phyloP scores from a whole-genome alignment of 2,113 vertebrate species.

The Jacana jacana region DNA sequence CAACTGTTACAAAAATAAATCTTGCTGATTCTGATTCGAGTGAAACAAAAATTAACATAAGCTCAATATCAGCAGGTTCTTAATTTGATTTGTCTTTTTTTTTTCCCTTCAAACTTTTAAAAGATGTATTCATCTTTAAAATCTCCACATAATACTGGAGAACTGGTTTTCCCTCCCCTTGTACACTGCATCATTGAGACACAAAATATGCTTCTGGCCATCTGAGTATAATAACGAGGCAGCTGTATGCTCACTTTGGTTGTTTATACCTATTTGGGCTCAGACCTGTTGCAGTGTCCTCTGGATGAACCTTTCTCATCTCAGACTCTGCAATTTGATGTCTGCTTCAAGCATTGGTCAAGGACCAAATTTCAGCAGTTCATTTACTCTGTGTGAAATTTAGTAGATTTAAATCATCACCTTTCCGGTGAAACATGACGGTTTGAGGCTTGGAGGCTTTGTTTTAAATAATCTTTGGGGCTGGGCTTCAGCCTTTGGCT shows the following conservation, averaged over 20 bases:
- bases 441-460: constrained; percentile 41
- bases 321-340: constrained; percentile 45
- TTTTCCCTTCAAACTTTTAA: neutral
- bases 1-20: constrained; percentile 29
- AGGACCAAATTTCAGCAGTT: constrained; percentile 52
- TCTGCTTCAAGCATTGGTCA: constrained; percentile 50
- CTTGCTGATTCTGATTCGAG: constrained; percentile 37
- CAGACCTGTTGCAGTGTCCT: constrained; percentile 45
- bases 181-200: neutral
- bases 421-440: constrained; percentile 27
- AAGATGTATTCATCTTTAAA: neutral
- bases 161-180: neutral
- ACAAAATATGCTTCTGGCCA: constrained; percentile 41
- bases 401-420: constrained; percentile 51
- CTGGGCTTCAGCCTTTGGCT: constrained; percentile 24
- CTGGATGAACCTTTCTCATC: constrained; percentile 32
- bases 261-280: constrained; percentile 56
- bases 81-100: neutral
- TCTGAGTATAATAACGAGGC: constrained; percentile 60
- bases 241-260: constrained; percentile 41
- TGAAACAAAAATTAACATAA: constrained; percentile 42
- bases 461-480: constrained; percentile 31
- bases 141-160: neutral
- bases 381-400: constrained; percentile 37
- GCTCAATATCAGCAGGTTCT: constrained; percentile 20